phyloP scores from a whole-genome alignment of 2,113 vertebrate genomes.

The Amblyornis subalaris region DNA sequence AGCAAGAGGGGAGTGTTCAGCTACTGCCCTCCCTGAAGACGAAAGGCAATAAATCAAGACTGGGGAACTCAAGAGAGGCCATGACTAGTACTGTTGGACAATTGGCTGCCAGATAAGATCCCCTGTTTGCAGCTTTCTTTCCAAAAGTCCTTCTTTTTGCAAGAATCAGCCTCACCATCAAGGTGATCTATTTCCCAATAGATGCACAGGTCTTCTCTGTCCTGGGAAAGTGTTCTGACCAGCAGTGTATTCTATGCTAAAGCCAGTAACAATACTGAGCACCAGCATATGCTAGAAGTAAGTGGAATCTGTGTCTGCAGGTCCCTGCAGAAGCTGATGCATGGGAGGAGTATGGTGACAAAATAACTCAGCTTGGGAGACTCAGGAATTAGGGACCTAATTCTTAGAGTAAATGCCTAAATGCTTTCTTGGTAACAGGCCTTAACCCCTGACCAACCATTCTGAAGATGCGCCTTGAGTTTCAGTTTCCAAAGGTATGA shows the following conservation, averaged over 20 bases:
- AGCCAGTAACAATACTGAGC: not conserved
- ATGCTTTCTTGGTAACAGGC: not conserved
- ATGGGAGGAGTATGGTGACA: not conserved
- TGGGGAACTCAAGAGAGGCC: not conserved
- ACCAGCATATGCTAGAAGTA: not conserved
- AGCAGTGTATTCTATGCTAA: not conserved
- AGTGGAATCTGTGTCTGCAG: not conserved
- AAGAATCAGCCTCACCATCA: not conserved
- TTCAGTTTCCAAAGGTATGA: accelerated
- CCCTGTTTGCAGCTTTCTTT: not conserved
- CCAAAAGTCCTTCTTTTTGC: not conserved
- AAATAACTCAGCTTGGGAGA: not conserved
- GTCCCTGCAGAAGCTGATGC: not conserved
- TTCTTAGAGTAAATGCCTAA: not conserved
- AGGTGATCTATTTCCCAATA: not conserved
- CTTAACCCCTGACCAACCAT: not conserved
- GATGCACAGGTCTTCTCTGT: not conserved
- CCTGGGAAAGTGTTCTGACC: not conserved
- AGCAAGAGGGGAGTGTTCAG: not conserved
- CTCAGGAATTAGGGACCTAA: not conserved
- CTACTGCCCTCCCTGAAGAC: not conserved
- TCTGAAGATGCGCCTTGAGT: not conserved
- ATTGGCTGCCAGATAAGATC: not conserved
- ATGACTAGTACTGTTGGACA: not conserved
- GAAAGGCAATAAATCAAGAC: not conserved